Conservation (phyloP, 1,140 invertebrate species). For the Schlechtendalia chinensis region DNA sequence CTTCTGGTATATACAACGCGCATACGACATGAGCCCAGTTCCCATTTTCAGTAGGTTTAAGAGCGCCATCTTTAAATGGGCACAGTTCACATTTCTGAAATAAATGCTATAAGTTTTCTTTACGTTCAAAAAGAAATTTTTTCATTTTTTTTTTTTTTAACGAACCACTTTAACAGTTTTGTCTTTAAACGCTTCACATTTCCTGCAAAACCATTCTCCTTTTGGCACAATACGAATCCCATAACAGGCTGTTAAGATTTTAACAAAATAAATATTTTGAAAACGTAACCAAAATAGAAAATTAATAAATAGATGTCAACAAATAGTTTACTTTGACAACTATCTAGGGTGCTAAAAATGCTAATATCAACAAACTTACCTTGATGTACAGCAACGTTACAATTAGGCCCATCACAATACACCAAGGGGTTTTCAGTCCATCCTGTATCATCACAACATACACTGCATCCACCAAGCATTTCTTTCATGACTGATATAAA, state of each 20-base stretch:
- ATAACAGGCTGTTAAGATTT: constrained; percentile 77
- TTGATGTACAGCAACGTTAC: constrained; percentile 90
- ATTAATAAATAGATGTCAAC: background rate
- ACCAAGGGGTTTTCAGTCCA: constrained; percentile 98
- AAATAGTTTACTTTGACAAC: constrained; percentile 19
- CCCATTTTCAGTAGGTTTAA: constrained; percentile 89
- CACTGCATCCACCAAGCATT: constrained; percentile 99
- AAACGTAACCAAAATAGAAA: constrained; percentile 3
- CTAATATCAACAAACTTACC: constrained; percentile 37
- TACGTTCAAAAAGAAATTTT: constrained; percentile 25
- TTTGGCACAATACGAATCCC: constrained; percentile 95
- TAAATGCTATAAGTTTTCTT: constrained; percentile 8
- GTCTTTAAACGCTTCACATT: constrained; percentile 89
- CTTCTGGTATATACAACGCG: constrained; percentile 96
- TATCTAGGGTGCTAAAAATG: background rate
- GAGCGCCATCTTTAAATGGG: constrained; percentile 90
- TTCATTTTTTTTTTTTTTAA: background rate
- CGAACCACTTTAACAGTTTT: constrained; percentile 81
- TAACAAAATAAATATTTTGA: constrained; percentile 31
- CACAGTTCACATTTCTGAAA: constrained; percentile 79
- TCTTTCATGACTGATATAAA: constrained; percentile 70
- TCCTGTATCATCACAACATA: constrained; percentile 97
- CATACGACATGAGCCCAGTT: constrained; percentile 99
- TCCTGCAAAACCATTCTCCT: constrained; percentile 96
- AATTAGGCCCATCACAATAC: constrained; percentile 96